Percentiles rank a stretch among this genome's conserved stretches.
phyloP scores from a whole-genome alignment of 2,888 invertebrate genomes.

The Caenorhabditis wallacei region DNA sequence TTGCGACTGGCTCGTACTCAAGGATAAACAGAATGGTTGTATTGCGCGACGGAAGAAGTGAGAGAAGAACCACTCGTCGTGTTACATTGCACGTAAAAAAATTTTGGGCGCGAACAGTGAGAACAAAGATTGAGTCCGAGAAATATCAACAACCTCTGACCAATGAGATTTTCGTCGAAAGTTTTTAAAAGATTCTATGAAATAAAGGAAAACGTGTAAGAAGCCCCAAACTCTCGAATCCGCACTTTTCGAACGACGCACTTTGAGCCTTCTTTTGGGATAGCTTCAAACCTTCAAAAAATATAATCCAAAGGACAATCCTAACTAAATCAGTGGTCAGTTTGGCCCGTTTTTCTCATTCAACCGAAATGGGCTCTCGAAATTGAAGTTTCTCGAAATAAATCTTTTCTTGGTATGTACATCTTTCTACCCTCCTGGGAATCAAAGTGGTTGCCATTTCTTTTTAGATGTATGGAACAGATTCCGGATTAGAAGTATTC shows the following conservation, averaged over 20 bases:
- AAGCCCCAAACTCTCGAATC: too few relatives aligned
- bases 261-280: too few relatives aligned
- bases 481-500: slow-evolving; percentile 4
- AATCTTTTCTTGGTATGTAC: slow-evolving; percentile 45
- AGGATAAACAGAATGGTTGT: slow-evolving; percentile 63
- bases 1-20: slow-evolving; percentile 64
- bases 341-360: neutral
- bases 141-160: slow-evolving; percentile 7
- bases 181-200: too few relatives aligned
- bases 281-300: neutral
- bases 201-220: too few relatives aligned
- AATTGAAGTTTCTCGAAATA: slow-evolving; percentile 44
- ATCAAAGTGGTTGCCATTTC: slow-evolving; percentile 24
- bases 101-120: slow-evolving; percentile 20
- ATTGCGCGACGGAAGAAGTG: slow-evolving; percentile 41
- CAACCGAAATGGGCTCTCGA: slow-evolving; percentile 10
- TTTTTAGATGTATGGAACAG: slow-evolving; percentile 3
- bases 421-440: slow-evolving; percentile 25
- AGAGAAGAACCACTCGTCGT: slow-evolving; percentile 30
- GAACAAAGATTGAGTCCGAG: slow-evolving; percentile 42
- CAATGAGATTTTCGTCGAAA: neutral
- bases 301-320: neutral
- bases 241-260: too few relatives aligned
- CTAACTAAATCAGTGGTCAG: neutral
- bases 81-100: slow-evolving; percentile 53